A percentile compares a stretch with the other conserved stretches of the same genome.
phyloP scores from a whole-genome alignment of 2,888 invertebrate species.

The Epiperipatus broadwayi region DNA sequence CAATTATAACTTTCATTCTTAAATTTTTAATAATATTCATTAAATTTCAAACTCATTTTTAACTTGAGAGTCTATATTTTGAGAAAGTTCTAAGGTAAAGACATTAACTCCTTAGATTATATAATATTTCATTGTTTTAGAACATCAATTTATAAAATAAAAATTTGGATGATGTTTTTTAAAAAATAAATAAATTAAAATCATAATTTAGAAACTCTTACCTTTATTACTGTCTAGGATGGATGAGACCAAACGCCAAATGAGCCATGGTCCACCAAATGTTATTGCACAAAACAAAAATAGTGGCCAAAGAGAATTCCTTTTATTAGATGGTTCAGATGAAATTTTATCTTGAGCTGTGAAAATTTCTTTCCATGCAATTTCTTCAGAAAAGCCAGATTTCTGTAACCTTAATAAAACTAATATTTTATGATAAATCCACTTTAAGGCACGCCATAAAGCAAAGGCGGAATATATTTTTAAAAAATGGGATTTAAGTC shows the following conservation, averaged over 20 bases:
- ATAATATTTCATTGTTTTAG: slow-evolving; percentile 13
- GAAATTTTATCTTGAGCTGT: too few relatives aligned
- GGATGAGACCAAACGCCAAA: slow-evolving; percentile 53
- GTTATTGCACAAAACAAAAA: slow-evolving; percentile 70
- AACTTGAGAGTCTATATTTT: too few relatives aligned
- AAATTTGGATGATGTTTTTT: not conserved
- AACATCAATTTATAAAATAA: slow-evolving; percentile 1
- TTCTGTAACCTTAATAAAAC: too few relatives aligned
- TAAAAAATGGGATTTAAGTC: slow-evolving; percentile 57
- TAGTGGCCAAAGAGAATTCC: too few relatives aligned
- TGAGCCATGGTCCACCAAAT: slow-evolving; percentile 73
- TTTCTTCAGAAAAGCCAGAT: too few relatives aligned
- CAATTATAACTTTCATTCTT: too few relatives aligned
- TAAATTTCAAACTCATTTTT: too few relatives aligned
- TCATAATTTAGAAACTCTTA: slow-evolving; percentile 11
- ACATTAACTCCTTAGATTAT: too few relatives aligned
- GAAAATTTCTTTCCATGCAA: too few relatives aligned
- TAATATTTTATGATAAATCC: slow-evolving; percentile 56
- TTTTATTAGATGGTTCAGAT: too few relatives aligned
- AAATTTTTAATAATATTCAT: too few relatives aligned
- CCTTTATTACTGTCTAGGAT: slow-evolving; percentile 22
- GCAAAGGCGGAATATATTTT: slow-evolving; percentile 74
- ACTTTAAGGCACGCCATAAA: slow-evolving; percentile 53
- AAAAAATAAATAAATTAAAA: slow-evolving; percentile 7
- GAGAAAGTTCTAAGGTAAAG: too few relatives aligned